These are phyloP conservation scores for Phalanger gymnotis DNA, from an alignment of 2,797 vertebrate species.

Conservation along the genomic window DNA sequence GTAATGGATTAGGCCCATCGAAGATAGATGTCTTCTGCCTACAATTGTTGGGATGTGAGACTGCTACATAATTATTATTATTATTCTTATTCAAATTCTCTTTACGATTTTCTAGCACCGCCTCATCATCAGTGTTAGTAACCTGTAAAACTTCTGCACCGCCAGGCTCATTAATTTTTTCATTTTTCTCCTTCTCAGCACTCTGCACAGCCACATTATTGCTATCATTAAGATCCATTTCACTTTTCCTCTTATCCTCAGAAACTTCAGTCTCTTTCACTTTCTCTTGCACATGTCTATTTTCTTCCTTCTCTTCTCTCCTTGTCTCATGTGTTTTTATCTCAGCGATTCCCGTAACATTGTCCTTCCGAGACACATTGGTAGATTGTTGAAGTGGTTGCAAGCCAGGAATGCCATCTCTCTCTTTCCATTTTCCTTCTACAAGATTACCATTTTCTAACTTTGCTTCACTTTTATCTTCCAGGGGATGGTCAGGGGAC, in stretches of 20 bases:
- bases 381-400: slow-evolving; percentile 67
- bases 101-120: slow-evolving; percentile 71
- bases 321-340: slow-evolving; percentile 69
- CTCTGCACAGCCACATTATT: slow-evolving; percentile 70
- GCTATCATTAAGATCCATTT: slow-evolving; percentile 73
- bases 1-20: slow-evolving; percentile 58
- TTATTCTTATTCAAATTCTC: slow-evolving; percentile 90
- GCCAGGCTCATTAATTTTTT: slow-evolving; percentile 63
- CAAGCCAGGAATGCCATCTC: slow-evolving; percentile 60
- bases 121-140: slow-evolving; percentile 86
- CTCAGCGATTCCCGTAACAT: slow-evolving; percentile 72
- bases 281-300: slow-evolving; percentile 64
- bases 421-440: slow-evolving; percentile 79
- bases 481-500: slow-evolving; percentile 48
- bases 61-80: slow-evolving; percentile 81
- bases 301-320: slow-evolving; percentile 72
- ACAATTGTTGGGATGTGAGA: slow-evolving; percentile 59
- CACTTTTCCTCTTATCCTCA: slow-evolving; percentile 80
- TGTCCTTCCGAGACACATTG: slow-evolving; percentile 76
- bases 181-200: slow-evolving; percentile 75
- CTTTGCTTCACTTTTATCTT: slow-evolving; percentile 79
- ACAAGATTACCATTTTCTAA: slow-evolving; percentile 82
- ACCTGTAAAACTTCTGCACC: slow-evolving; percentile 84
- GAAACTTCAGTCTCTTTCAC: slow-evolving; percentile 70
- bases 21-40: slow-evolving; percentile 70